Evolutionary conservation across 2,797 vertebrate genomes (phyloP).

Genomic region (Leptoclinus maculatus): DNA sequence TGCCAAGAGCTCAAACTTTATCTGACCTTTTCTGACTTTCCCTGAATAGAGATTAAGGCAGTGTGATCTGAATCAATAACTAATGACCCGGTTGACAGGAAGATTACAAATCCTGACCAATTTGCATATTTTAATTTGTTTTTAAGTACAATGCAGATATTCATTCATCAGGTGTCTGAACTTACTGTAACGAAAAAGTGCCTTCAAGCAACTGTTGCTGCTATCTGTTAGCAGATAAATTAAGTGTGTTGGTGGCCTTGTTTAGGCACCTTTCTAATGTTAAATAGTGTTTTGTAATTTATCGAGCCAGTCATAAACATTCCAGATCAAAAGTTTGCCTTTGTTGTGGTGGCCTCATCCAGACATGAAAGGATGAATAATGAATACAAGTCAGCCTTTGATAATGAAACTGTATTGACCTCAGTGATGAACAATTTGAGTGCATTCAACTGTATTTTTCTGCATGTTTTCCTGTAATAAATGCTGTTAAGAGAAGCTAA

Average conservation of each 20-base stretch:
- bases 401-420: neutral
- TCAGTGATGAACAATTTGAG: neutral
- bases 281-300: constrained; percentile 11
- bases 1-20: constrained; percentile 18
- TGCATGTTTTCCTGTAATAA: neutral
- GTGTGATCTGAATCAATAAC: constrained; percentile 31
- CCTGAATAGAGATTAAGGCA: neutral
- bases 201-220: constrained; percentile 16
- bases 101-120: neutral
- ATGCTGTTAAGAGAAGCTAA: neutral
- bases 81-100: neutral
- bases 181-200: neutral
- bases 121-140: neutral
- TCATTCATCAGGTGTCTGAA: constrained; percentile 7
- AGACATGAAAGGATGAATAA: constrained; percentile 4
- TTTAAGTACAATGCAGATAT: neutral
- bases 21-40: constrained; percentile 7
- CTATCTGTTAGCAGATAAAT: constrained; percentile 4
- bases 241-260: neutral
- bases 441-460: neutral
- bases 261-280: neutral
- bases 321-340: neutral
- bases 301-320: constrained; percentile 2
- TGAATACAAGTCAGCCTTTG: neutral
- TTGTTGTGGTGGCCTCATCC: constrained; percentile 2